Conservation (phyloP, 2,888 invertebrate genomes). For the Allacma fusca region DNA sequence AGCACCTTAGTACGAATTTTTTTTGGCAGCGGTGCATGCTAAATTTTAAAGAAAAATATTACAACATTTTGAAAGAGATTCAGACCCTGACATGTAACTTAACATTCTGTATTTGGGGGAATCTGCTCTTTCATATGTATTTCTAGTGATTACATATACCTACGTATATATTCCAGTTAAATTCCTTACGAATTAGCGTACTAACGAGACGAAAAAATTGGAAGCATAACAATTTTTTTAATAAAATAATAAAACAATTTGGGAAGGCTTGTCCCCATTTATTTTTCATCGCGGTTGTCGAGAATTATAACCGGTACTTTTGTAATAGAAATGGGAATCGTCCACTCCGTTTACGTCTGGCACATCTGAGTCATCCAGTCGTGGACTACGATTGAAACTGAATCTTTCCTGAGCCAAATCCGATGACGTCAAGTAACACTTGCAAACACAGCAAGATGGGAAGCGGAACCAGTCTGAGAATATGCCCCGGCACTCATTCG, state of each 20-base stretch:
- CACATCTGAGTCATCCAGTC: constrained; percentile 46
- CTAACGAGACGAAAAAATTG: not conserved
- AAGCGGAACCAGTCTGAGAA: constrained; percentile 91
- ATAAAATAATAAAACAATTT: constrained; percentile 10
- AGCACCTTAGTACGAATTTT: not conserved
- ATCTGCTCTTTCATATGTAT: constrained; percentile 12
- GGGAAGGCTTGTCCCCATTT: not conserved
- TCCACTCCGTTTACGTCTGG: constrained; percentile 58
- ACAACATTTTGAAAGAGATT: not conserved
- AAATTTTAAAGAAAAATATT: not conserved
- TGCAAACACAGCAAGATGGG: constrained; percentile 91
- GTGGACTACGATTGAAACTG: constrained; percentile 47
- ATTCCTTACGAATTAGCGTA: not conserved
- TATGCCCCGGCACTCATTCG: constrained; percentile 91
- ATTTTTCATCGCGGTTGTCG: constrained; percentile 41
- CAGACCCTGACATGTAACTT: not conserved
- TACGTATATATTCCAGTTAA: not conserved
- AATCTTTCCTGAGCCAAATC: constrained; percentile 43
- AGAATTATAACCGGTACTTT: constrained; percentile 38
- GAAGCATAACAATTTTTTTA: not conserved
- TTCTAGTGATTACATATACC: constrained; percentile 4
- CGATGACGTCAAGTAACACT: constrained; percentile 47
- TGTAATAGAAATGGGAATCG: constrained; percentile 58
- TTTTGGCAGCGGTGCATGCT: constrained; percentile 12
- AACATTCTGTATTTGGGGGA: constrained; percentile 4